Percentiles rank a stretch among this genome's conserved stretches.
These are phyloP conservation scores for Chromoteleia sp. DNA, from an alignment of 2,888 invertebrate genomes.

Conservation along the genomic window DNA sequence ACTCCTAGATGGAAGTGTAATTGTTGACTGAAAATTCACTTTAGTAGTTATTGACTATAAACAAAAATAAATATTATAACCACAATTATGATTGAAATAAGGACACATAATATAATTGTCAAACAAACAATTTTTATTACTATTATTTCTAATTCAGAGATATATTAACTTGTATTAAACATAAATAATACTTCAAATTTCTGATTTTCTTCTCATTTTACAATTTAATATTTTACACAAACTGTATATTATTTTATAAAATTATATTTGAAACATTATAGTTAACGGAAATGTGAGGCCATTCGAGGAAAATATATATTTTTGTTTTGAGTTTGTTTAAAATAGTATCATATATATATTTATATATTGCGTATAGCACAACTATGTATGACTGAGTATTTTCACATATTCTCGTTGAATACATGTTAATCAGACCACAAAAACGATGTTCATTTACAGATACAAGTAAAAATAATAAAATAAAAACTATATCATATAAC, in stretches of 20 bases:
- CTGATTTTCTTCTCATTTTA: conserved; percentile 45
- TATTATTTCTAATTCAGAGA: conserved; percentile 54
- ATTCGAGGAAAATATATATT: conserved; percentile 52
- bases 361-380: conserved; percentile 51
- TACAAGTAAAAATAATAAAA: conserved; percentile 46
- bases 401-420: conserved; percentile 56
- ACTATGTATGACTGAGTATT: conserved; percentile 63
- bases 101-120: conserved; percentile 37
- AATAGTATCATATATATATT: conserved; percentile 51
- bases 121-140: conserved; percentile 64
- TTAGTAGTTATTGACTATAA: neutral
- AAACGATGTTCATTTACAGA: conserved; percentile 43
- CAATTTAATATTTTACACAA: conserved; percentile 50
- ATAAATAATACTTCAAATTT: conserved; percentile 61
- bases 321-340: conserved; percentile 55
- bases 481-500: conserved; percentile 46
- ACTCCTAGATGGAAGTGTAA: too few species aligned
- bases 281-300: conserved; percentile 44
- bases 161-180: conserved; percentile 64
- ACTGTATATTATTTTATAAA: conserved; percentile 48
- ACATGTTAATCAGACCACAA: conserved; percentile 47
- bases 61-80: neutral
- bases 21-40: too few species aligned
- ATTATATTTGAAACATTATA: conserved; percentile 49
- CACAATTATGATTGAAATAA: neutral